Evolutionary conservation across 2,888 invertebrate genomes (phyloP), one percentile per base, ranked within the genome.

Genomic region (Athalia cordata): DNA sequence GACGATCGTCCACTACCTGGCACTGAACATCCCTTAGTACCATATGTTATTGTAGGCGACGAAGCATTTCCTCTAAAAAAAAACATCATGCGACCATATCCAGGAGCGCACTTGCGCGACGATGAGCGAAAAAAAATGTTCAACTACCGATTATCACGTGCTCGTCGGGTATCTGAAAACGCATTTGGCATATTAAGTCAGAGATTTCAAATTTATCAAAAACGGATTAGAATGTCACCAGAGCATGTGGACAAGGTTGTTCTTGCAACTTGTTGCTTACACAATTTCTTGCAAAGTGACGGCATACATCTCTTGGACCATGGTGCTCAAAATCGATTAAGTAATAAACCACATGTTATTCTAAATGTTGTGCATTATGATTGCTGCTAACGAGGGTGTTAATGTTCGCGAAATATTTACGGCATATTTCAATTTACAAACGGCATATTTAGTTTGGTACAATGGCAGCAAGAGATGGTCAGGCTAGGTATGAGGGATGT

Each of bases 241-340:
- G 61, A 79, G 68, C 77, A 79, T 49, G 61, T 80, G 45, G 74
- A 52, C 59, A 77, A 64, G 50, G 77, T 80, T 72, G 77, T 79
- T 11, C 49, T 78, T 49, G 78, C 80, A 61, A 67, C 78, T 11
- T 80, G 80, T 50, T 78, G 76, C 68, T 74, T 80, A 52, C 79
- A 79, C 55, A 80, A 80, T 49, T 80, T 78, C 78, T 75, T 80
- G 29, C 52, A 75, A 78, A 68, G 70, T 43, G 80, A 80, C 13
- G 57, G 29, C 29, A 29, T 29, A 29, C 29, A 29, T 29, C 29
- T 29, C 29, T 29, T 29, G 29, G 29, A 29, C 29, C 29, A 29
- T 29, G 29, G 29, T 29, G 29, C 29, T 29, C 29, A 29, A 29
- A 29, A 29, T 29, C 29, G 2, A 29, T 1, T 29, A 29, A 29